Base-by-base conservation (phyloP, 2,888 invertebrate species). In the Tipula helvola region DNA sequence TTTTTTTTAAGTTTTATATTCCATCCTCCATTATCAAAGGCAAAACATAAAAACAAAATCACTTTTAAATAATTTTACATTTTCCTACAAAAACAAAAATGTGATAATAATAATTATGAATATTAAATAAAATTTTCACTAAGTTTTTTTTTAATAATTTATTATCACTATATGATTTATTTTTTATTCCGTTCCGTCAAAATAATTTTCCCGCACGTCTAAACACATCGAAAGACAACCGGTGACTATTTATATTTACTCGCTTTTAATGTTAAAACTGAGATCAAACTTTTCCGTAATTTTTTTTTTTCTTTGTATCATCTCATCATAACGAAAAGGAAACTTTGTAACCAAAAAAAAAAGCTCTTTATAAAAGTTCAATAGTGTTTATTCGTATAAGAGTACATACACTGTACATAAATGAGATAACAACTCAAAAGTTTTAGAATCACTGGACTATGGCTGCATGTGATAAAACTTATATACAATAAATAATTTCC, bases 201-300 rank as follows among this genome's bases (percentile, higher is more conserved):
- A 52, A 52, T 5, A 16, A 2, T 52, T 52, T 16, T 52, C 52
- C 28, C 71, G 71, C 71, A 71, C 71, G 71, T 71, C 71, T 71
- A 71, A 71, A 71, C 71, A 71, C 71, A 71, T 71, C 71, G 71
- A 71, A 71, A 71, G 71, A 71, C 71, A 71, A 71, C 71, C 71
- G 71, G 71, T 71, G 71, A 71, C 71, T 71, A 28, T 71, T 71
- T 71, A 71, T 71, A 28, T 71, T 71, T 71, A 71, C 71, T 71
- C 13, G 18, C 5, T 71, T 28, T 71, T 71, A 10, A 71, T 28
- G 10, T 18, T 71, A 71, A 71, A 71, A 71, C 71, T 28, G 71
- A 71, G 71, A 71, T 71, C 71, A 71, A 71, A 71, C 71, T 28
- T 71, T 71, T 28, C 28, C 71, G 12, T 71, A 71, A 3, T 71